Conservation (phyloP, 2,113 vertebrate genomes). For the Charadrius vociferus region DNA sequence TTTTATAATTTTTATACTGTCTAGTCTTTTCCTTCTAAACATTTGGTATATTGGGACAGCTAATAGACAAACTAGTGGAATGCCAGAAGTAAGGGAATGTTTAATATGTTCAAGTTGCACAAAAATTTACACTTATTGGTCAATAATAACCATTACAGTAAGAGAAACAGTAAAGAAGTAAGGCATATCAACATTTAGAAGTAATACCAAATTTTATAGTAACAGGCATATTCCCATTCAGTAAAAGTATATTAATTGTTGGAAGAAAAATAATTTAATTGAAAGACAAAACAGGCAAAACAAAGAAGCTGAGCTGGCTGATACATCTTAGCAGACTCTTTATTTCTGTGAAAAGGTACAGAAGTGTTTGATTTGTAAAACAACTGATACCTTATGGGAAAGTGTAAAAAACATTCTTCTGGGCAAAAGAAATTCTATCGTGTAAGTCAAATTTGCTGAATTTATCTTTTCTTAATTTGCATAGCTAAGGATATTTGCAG, state of each 20-base stretch:
- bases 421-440: neutral
- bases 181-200: neutral
- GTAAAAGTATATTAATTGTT: neutral
- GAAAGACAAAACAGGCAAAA: neutral
- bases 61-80: neutral
- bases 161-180: neutral
- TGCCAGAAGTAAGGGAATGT: neutral
- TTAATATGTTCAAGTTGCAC: neutral
- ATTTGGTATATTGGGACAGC: neutral
- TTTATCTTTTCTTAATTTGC: slow-evolving; percentile 43
- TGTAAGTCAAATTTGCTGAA: slow-evolving; percentile 28
- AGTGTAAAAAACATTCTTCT: neutral
- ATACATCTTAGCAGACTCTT: neutral
- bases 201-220: neutral
- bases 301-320: neutral
- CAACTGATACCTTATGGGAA: neutral
- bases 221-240: neutral
- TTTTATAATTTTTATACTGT: neutral
- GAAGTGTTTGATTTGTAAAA: slow-evolving; percentile 15
- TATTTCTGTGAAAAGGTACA: neutral
- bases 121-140: neutral
- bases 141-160: neutral
- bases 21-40: neutral
- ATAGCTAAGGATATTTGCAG: slow-evolving; percentile 40
- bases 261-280: neutral